Conservation (phyloP, 2,797 vertebrate species). For the Spheniscus humboldti region DNA sequence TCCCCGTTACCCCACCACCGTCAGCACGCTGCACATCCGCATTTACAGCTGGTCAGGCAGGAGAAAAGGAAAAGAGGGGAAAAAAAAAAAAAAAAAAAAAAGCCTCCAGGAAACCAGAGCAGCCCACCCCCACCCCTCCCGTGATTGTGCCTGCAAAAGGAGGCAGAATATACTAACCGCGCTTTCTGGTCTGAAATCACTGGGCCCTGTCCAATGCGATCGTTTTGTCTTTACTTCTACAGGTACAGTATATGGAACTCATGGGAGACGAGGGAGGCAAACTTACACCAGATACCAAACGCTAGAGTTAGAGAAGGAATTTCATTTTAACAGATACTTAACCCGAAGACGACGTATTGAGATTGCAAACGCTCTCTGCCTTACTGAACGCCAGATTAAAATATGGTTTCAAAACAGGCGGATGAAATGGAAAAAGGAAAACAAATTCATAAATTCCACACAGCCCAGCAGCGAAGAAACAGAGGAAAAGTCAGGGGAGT, state of each 20-base stretch:
- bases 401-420: slow-evolving; percentile 86
- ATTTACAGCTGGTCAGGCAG: background rate
- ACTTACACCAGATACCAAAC: slow-evolving; percentile 84
- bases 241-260: slow-evolving; percentile 81
- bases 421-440: slow-evolving; percentile 86
- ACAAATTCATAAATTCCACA: slow-evolving; percentile 81
- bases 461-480: slow-evolving; percentile 78
- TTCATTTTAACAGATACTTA: slow-evolving; percentile 85
- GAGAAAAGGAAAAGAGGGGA: background rate
- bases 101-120: background rate
- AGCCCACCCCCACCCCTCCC: background rate
- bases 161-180: background rate
- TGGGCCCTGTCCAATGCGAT: slow-evolving; percentile 58
- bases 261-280: slow-evolving; percentile 83
- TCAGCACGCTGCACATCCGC: background rate
- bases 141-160: background rate
- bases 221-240: slow-evolving; percentile 67
- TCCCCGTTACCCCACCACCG: background rate
- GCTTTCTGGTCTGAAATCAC: slow-evolving; percentile 45
- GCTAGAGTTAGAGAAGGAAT: slow-evolving; percentile 83
- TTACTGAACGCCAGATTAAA: slow-evolving; percentile 85
- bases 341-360: slow-evolving; percentile 83
- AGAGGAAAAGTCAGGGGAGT: slow-evolving; percentile 80
- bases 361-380: slow-evolving; percentile 82
- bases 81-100: background rate